Evolutionary conservation across 2,888 invertebrate genomes (phyloP), one percentile per base, ranked within the genome.

Genomic region (Seira ritae): DNA sequence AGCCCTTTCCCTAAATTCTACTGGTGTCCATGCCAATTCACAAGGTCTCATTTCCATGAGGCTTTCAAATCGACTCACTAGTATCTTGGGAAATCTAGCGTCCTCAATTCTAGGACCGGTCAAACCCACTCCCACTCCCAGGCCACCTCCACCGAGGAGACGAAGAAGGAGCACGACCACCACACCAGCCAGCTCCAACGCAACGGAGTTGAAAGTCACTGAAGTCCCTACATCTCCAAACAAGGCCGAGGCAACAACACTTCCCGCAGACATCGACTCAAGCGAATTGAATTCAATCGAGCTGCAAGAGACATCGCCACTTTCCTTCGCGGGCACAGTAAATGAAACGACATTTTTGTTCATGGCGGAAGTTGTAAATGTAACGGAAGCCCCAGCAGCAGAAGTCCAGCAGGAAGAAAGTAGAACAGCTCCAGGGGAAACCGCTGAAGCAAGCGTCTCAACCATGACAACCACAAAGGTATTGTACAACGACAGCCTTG

Each of bases 1-100:
- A 0, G 80, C 84, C 8, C 23, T 85, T 15, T 17, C 80, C 10
- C 62, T 77, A 37, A 85, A 85, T 55, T 80, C 80, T n/a, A 67
- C 69, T 10, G 70, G 46, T 1, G 50, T 85, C 4, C 73, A 70
- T 2, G 83, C 80, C 31, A 79, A 68, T 24, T 77, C 80, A 1
- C 37, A 76, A 24, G 73, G 83, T 10, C 37, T 85, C 10, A 82
- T 83, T 55, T 80, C 84, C n/a, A 71, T 67, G 37, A 50, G 75
- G n/a, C 60, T 80, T 12, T 80, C 79, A 1, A 71, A 65, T 15
- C 62, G 80, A 50, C 50, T 84, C 10, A 80, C 71, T 1, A 22
- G 19, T 19, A 75, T 71, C 0, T 46, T 84, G 4, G 76, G 71
- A 55, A 42, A 19, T 1, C n/a, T 77, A 62, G 77, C 70, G 15